Base-by-base conservation (phyloP, 2,797 vertebrate species). In the Sebastes diploproa region DNA sequence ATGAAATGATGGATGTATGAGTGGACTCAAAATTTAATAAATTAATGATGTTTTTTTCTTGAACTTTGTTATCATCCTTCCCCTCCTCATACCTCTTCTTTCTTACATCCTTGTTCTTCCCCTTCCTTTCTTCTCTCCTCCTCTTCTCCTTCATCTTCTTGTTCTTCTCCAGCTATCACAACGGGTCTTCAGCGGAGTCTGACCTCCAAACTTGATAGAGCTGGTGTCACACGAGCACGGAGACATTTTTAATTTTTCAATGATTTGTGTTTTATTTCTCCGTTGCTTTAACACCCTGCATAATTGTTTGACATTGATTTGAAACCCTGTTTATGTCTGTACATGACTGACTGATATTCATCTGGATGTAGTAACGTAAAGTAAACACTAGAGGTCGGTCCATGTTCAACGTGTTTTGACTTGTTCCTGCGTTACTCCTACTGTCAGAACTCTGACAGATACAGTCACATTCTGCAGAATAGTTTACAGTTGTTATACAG, bases 361-460 rank as follows among this genome's bases (percentile, higher is more conserved):
- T 55, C 9, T 34, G 8, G 30, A 13, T 56, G 63, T 16, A 73
- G 58, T 58, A 56, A 22, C 4, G 2, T 16, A 25, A 42, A 25
- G 27, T 2, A 20, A 61, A 67, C 80, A 82, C 80, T 62, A 68
- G 80, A 77, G 56, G 75, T 60, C 74, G 2, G 50, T 58, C 66
- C 60, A 13, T 66, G 38, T 62, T 52, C 55, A 60, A 30, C 7
- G 11, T 65, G 5, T 50, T 63, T n/a, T 32, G 18, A 27, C 11
- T n/a, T 50, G 46, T 50, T 50, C 46, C 46, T 50, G 46, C 18
- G 1, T 50, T 9, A 8, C 18, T 50, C 46, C 46, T 50, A 4
- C 18, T 50, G 18, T 46, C 42, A 46, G 42, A 46, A 14, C 38
- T 42, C 42, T 32, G 18, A n/a, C 16, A 16, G 38, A 42, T 42